Conservation (phyloP, 2,888 invertebrate species). For the Allygus modestus region DNA sequence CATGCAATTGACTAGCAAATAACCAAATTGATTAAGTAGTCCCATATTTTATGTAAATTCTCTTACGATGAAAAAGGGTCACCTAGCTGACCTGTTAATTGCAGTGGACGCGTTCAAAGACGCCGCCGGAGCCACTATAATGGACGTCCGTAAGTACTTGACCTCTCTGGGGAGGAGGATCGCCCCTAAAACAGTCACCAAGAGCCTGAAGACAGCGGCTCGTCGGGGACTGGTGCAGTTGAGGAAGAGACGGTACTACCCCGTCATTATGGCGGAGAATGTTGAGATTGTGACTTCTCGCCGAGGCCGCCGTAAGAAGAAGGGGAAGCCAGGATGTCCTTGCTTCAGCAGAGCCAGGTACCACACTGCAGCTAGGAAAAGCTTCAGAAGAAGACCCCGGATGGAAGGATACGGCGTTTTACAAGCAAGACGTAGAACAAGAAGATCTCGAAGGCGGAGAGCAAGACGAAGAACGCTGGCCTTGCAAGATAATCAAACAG, state of each 20-base stretch:
- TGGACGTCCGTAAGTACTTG: not conserved
- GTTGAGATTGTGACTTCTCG: not conserved
- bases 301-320: not conserved
- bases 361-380: slow-evolving; percentile 56
- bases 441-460: slow-evolving; percentile 51
- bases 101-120: not conserved
- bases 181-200: not conserved
- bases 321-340: not conserved
- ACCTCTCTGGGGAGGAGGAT: not conserved
- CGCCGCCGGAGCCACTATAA: not conserved
- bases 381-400: slow-evolving; percentile 65
- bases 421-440: slow-evolving; percentile 47
- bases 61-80: not conserved
- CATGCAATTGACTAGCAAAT: too few species aligned
- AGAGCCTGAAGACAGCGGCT: not conserved
- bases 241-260: not conserved
- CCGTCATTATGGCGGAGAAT: not conserved
- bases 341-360: slow-evolving; percentile 25
- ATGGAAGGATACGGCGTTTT: not conserved
- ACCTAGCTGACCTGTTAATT: not conserved
- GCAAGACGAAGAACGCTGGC: not conserved
- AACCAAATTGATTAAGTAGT: too few species aligned
- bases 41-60: too few species aligned
- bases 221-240: slow-evolving; percentile 9
- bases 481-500: not conserved